A percentile compares a stretch with the other conserved stretches of the same genome.
phyloP scores from a whole-genome alignment of 2,113 vertebrate genomes.

The Trichomycterus rosablanca region DNA sequence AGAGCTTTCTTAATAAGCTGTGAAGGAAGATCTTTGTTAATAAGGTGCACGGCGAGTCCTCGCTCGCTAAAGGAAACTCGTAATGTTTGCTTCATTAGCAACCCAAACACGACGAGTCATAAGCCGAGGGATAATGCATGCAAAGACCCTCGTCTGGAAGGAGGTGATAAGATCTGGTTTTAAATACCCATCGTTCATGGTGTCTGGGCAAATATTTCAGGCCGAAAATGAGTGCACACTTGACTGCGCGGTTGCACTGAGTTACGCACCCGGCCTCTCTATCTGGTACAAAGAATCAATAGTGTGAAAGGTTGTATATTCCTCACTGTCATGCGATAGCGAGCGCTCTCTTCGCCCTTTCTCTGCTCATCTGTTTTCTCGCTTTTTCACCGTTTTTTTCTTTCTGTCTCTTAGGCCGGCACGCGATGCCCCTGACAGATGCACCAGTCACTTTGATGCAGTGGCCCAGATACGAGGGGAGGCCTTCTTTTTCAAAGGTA shows the following conservation, averaged over 20 bases:
- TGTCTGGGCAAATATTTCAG: conserved; percentile 9
- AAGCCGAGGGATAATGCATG: conserved; percentile 48
- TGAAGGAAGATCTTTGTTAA: conserved; percentile 51
- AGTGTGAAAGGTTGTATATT: conserved; percentile 17
- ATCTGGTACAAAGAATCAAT: conserved; percentile 19
- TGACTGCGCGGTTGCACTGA: conserved; percentile 8
- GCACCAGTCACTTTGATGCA: conserved; percentile 83
- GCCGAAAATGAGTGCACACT: conserved; percentile 11
- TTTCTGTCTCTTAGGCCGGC: conserved; percentile 63
- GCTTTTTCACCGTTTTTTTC: conserved; percentile 11
- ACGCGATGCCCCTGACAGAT: conserved; percentile 81
- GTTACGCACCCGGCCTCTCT: conserved; percentile 18
- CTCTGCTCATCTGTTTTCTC: conserved; percentile 5
- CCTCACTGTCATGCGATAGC: conserved; percentile 1
- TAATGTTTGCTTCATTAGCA: conserved; percentile 62
- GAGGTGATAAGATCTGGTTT: conserved; percentile 39
- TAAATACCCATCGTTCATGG: conserved; percentile 10
- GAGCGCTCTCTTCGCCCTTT: conserved; percentile 4
- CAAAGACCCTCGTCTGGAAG: conserved; percentile 26
- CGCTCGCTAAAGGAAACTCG: conserved; percentile 54
- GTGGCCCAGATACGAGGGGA: conserved; percentile 97
- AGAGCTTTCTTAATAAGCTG: conserved; percentile 41
- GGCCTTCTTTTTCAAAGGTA: conserved; percentile 99
- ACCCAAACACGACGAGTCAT: conserved; percentile 57
- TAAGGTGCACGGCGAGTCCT: conserved; percentile 38